A percentile compares a stretch with the other conserved stretches of the same genome.
Evolutionary conservation across 1,140 invertebrate genomes (phyloP).

Genomic region (Cataglyphis hispanica): DNA sequence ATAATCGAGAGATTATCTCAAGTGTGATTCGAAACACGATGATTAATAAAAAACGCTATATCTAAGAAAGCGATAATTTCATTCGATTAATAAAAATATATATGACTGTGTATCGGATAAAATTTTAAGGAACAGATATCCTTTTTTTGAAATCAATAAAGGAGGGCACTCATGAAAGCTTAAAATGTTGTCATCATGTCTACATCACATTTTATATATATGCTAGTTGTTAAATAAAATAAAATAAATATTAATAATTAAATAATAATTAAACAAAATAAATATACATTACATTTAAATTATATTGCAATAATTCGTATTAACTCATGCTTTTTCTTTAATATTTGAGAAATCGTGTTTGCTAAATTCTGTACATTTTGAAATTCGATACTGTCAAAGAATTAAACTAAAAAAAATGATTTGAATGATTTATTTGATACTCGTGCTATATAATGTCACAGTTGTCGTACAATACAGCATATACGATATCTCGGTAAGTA

Average conservation of each 20-base stretch:
- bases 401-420: neutral
- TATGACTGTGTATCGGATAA: no score
- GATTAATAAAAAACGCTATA: neutral
- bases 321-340: neutral
- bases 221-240: neutral
- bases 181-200: no score
- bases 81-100: no score
- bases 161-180: no score
- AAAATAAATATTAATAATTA: no score
- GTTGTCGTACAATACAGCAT: slow-evolving; percentile 8
- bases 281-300: neutral
- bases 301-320: neutral
- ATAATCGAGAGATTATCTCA: slow-evolving; percentile 1
- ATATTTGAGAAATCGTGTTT: neutral
- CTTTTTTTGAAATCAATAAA: no score
- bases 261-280: no score
- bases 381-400: neutral
- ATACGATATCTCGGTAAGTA: slow-evolving; percentile 44
- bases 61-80: neutral
- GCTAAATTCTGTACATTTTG: neutral
- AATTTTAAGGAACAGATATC: no score
- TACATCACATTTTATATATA: neutral
- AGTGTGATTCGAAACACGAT: neutral
- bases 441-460: slow-evolving; percentile 27
- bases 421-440: neutral